phyloP scores from a whole-genome alignment of 2,888 invertebrate species.

The Pristionchus arcanus region DNA sequence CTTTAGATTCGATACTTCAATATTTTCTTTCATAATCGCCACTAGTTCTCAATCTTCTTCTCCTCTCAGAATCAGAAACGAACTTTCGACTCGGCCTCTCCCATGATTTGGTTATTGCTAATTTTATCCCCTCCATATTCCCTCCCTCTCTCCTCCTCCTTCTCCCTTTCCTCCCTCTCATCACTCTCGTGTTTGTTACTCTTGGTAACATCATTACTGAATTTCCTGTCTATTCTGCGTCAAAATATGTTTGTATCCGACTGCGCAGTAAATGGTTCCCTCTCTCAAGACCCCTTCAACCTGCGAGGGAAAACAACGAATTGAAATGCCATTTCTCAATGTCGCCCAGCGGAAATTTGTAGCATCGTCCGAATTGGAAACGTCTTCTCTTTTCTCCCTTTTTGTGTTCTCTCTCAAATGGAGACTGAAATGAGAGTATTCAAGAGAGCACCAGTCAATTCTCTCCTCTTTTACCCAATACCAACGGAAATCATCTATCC shows the following conservation, averaged over 20 bases:
- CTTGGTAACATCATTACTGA: slow-evolving; percentile 23
- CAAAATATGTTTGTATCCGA: not conserved
- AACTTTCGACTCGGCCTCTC: not conserved
- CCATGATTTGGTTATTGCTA: slow-evolving; percentile 7
- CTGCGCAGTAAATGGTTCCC: not conserved
- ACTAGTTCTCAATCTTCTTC: not conserved
- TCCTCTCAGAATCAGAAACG: not conserved
- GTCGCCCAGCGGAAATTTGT: slow-evolving; percentile 34
- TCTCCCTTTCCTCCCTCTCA: slow-evolving; percentile 1
- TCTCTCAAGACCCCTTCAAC: not conserved
- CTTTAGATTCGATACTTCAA: not conserved
- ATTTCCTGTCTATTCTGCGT: not conserved
- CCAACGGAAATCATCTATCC: not conserved
- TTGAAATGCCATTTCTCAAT: slow-evolving; percentile 8
- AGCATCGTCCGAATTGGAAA: slow-evolving; percentile 14
- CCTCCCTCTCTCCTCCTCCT: not conserved
- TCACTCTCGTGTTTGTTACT: slow-evolving; percentile 29
- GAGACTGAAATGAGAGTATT: slow-evolving; percentile 39
- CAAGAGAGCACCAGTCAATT: not conserved
- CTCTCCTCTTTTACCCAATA: not conserved
- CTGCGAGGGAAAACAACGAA: not conserved
- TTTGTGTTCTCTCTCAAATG: slow-evolving; percentile 35
- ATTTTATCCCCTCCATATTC: slow-evolving; percentile 11
- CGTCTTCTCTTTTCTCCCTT: slow-evolving; percentile 4
- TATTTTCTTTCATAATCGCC: not conserved